Evolutionary conservation across 2,113 vertebrate species (phyloP), one percentile per base, ranked within the genome.

Genomic region (Rafetus swinhoei): DNA sequence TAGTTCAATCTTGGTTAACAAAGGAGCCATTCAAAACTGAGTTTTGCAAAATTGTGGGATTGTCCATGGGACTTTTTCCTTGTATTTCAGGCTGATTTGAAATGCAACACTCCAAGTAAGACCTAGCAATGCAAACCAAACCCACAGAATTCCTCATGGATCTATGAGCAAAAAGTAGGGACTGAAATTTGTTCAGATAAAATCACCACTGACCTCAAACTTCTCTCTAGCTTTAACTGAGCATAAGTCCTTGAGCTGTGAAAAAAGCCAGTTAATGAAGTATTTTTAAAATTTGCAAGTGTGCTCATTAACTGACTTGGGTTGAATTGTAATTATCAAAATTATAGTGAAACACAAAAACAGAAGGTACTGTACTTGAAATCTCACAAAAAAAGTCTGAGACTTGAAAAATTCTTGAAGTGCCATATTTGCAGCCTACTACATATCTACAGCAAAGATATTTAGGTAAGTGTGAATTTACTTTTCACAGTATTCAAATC

Each of bases 61-160:
- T 55, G 81, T 90, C 94, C 57, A 29, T 21, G 5, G 79, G 87
- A 35, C 39, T 92, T 96, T 69, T 84, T 54, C 57, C 6, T 85
- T 53, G 8, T 87, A 80, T 77, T 79, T 89, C 82, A 95, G 85
- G 81, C 77, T 90, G 94, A 95, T 96, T 80, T 95, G 96, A 97
- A 96, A 95, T 94, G 95, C 93, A 96, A 95, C 93, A 96, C 94
- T 95, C 93, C 87, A 84, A 94, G 82, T 45, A 82, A 95, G 94
- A 88, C 84, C 86, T 95, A 95, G 96, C 53, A 95, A 82, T 95
- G 91, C 93, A 95, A 95, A 95, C 86, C 92, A 90, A 86, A 52
- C 85, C 92, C 18, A 35, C n/a, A n/a, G 7, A 72, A 72, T 72
- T 69, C 7, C 62, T 32, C 82, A 79, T 80, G 90, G 54, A 89